Evolutionary conservation across 1,140 invertebrate species (phyloP), one percentile per base, ranked within the genome.

Genomic region (Neodiprion lecontei): DNA sequence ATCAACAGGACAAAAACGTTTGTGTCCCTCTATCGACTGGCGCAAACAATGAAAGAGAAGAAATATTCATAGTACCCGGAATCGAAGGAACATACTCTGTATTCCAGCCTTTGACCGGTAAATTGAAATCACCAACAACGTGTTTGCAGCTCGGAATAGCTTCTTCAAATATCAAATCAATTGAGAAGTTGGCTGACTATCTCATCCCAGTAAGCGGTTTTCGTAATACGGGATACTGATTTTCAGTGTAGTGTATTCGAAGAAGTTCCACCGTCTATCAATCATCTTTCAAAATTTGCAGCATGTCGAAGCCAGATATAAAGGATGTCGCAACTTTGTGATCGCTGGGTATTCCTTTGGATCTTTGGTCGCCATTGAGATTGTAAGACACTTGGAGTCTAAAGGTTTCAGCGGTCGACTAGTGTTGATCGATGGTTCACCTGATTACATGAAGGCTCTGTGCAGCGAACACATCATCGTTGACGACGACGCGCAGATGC

Each of bases 31-130:
- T 80, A 65, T 89, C 86, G 77, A 86, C 79, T 76, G 84, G 79
- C 75, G 87, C 76, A 76, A 84, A 10, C 86, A 83, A 12, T 80
- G 74, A 77, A 70, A 80, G 89, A 70, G 75, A 77, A 69, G 78
- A 85, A 47, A 87, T 94, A 76, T 95, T 96, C 83, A 90, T 96
- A 76, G 85, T 97, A 65, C 96, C 96, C 72, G 95, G 96, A n/a
- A 88, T 97, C 66, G 96, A 97, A 89, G 95, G 95, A n/a, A 90
- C 91, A 70, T 91, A 91, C 0, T 80, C 88, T 1, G 89, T 90
- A 0, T 78, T 95, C 79, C 89, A 91, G 80, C 85, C 90, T 5
- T 79, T 95, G 2, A 90, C 91, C 67, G 86, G 84, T 9, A 88
- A 92, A 66, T 82, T 95, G 47, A 88, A 91, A 75, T 88, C 88